phyloP scores from a whole-genome alignment of 2,797 vertebrate genomes.

The Pipistrellus pipistrellus region DNA sequence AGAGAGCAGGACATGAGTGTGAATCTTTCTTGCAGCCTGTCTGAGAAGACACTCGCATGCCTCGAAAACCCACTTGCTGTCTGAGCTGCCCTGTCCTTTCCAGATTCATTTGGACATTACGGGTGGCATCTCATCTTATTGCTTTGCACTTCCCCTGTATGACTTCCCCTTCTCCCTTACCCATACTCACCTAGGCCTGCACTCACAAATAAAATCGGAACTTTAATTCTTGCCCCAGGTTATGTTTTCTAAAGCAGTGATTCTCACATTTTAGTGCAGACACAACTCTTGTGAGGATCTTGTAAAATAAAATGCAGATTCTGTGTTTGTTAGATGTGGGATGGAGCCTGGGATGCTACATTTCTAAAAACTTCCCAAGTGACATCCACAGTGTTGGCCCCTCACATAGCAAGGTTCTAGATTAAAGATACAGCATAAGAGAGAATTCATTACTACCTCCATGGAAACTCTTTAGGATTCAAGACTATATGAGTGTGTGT shows the following conservation, averaged over 20 bases:
- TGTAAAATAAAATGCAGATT: conserved; percentile 50
- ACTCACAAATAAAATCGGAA: conserved; percentile 33
- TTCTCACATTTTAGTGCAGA: conserved; percentile 33
- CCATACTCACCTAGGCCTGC: neutral
- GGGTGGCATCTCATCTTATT: too few relatives aligned
- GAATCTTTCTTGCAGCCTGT: neutral
- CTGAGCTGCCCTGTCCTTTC: neutral
- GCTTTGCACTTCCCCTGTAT: neutral
- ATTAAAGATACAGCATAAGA: neutral
- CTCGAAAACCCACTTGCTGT: neutral
- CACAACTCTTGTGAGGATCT: neutral
- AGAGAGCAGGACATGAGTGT: neutral
- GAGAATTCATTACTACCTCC: neutral
- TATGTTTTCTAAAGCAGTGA: neutral
- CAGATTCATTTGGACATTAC: neutral
- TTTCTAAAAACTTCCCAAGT: neutral
- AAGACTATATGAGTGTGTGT: neutral
- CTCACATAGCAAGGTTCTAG: neutral
- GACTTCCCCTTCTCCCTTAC: neutral
- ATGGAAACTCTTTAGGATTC: neutral
- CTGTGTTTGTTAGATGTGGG: neutral
- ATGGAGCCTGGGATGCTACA: neutral
- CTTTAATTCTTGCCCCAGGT: conserved; percentile 16
- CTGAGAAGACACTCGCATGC: neutral
- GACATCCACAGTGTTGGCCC: neutral